Base-by-base conservation (phyloP, 1,140 invertebrate species). In the Microplitis mediator region DNA sequence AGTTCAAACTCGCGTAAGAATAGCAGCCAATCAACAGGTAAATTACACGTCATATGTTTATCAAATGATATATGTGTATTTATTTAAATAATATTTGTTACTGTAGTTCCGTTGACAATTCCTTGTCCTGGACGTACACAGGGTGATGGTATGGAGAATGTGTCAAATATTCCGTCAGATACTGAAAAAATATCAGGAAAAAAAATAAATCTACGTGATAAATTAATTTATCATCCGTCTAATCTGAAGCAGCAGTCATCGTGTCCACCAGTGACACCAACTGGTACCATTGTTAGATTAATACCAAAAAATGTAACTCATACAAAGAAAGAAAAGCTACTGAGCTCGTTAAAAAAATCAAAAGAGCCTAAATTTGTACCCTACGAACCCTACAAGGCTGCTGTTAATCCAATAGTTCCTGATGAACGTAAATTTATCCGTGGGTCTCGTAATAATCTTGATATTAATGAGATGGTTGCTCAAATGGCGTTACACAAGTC, bases 371-470 rank as follows among this genome's bases (percentile, higher is more conserved):
- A 94, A 82, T 96, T 96, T 86, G 90, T 97, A 23, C 95, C 95
- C 1, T 95, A 94, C 78, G 95, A 97, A 80, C 95, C 95, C 0
- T 96, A 95, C 78, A 93, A 95, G 81, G 94, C 91, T 68, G 94
- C 95, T 74, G 92, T 95, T 0, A 93, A 92, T 82, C 93, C 93
- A 58, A 92, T 95, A 71, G 88, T 92, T 58, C 89, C 91, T 5
- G 77, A 80, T 36, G 78, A 88, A 69, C 88, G 88, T 58, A 86
- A 86, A 66, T 81, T 81, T 45, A 89, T 87, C 73, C 89, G 85
- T 81, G 82, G 79, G 6, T 74, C 81, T 13, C 90, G 84, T 78
- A 93, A 92, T 75, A 92, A 93, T 82, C 87, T 93, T 75, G 92
- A 93, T 76, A 90, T 93, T 52, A 91, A 91, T 63, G 88, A 90